Evolutionary conservation across 2,797 vertebrate genomes (phyloP).

Genomic region (Agapornis canus): DNA sequence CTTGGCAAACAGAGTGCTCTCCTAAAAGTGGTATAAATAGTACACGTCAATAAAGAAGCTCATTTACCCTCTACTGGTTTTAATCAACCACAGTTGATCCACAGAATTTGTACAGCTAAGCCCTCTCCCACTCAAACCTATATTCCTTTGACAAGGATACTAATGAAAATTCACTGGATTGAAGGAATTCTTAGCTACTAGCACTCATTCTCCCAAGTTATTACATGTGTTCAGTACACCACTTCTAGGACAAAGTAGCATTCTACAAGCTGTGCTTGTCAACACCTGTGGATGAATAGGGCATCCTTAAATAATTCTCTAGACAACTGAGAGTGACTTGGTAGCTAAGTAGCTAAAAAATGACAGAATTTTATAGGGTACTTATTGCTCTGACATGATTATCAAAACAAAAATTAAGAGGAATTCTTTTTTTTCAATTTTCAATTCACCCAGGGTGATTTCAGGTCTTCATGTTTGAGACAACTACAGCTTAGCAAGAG

Average conservation of each 20-base stretch:
- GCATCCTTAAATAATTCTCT: neutral
- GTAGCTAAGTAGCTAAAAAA: neutral
- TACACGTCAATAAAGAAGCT: neutral
- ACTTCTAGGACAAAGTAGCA: neutral
- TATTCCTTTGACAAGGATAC: neutral
- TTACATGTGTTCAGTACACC: neutral
- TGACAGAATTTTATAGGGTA: neutral
- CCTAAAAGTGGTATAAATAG: neutral
- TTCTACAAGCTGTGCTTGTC: neutral
- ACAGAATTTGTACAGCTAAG: neutral
- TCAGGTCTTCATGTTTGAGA: neutral
- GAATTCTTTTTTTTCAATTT: neutral
- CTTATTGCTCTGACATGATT: neutral
- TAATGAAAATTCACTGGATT: neutral
- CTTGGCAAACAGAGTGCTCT: neutral
- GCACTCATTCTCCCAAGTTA: neutral
- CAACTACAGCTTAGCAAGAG: neutral
- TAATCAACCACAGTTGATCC: neutral
- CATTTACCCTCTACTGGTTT: neutral
- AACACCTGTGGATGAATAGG: neutral
- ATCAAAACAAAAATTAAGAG: neutral
- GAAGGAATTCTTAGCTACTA: neutral
- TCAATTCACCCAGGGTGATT: neutral
- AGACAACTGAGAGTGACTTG: neutral
- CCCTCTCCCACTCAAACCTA: neutral